These are phyloP conservation scores for Acanthaster planci DNA, from an alignment of 35 echinoderm and acorn worm genomes.

Conservation along the genomic window DNA sequence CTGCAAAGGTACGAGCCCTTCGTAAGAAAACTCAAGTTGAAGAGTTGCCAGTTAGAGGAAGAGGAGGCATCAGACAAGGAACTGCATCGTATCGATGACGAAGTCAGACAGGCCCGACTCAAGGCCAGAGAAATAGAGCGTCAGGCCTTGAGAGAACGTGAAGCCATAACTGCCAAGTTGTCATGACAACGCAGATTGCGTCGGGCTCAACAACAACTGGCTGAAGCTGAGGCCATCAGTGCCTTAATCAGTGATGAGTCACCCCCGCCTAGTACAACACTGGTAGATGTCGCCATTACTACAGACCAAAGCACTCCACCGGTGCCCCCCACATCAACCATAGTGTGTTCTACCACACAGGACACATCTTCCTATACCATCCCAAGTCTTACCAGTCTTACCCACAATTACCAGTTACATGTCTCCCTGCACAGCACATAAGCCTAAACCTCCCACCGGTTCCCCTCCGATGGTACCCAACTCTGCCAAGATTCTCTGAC, in stretches of 20 bases:
- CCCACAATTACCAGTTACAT: background rate
- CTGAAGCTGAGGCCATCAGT: background rate
- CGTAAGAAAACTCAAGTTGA: too few species aligned
- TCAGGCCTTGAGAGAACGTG: too few species aligned
- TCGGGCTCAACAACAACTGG: background rate
- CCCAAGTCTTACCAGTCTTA: too few species aligned
- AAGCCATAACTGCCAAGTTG: too few species aligned
- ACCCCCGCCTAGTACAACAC: background rate
- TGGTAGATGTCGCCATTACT: too few species aligned
- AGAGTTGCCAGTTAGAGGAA: slow-evolving; percentile 12
- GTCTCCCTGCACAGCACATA: background rate
- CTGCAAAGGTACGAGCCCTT: too few species aligned
- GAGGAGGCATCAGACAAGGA: background rate
- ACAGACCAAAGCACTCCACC: too few species aligned
- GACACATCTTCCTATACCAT: background rate
- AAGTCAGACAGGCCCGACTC: background rate
- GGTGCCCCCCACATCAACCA: background rate
- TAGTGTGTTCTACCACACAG: background rate
- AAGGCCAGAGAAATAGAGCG: background rate
- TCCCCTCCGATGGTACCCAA: too few species aligned
- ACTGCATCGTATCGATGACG: background rate
- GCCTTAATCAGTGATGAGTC: background rate
- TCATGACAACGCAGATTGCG: background rate
- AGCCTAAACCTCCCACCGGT: background rate
- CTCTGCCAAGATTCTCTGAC: slow-evolving; percentile 31